Conservation (phyloP, 23 tunicate genomes). For the Ciona savignyi region DNA sequence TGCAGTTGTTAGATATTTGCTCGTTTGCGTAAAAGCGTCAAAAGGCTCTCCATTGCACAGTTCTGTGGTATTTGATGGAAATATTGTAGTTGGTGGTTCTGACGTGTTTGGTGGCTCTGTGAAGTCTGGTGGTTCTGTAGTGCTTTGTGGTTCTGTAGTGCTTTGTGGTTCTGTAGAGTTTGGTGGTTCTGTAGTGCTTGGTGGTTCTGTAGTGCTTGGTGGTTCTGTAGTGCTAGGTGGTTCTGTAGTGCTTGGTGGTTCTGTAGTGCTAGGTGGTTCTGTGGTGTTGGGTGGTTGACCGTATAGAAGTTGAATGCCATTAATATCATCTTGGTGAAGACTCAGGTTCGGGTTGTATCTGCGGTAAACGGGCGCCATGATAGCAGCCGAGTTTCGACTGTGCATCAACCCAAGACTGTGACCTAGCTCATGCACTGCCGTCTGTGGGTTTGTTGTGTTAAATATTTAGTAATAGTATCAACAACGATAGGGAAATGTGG, state of each 20-base stretch:
- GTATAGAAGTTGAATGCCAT: background rate
- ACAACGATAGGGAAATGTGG: background rate
- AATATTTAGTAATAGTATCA: too few species aligned
- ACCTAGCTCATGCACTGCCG: background rate
- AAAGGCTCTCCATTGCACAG: background rate
- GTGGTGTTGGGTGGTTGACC: too few species aligned
- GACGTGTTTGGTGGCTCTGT: background rate
- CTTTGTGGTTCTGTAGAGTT: background rate
- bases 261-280: background rate
- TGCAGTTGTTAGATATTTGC: background rate
- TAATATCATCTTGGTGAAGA: background rate
- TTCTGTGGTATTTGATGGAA: background rate
- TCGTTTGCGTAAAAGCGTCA: background rate
- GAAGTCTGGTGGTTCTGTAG: background rate
- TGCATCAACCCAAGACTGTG: background rate
- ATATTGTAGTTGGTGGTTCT: background rate
- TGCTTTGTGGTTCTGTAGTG: background rate
- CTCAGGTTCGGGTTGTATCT: background rate
- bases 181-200: background rate
- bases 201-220: background rate
- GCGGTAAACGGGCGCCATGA: background rate
- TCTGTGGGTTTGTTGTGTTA: too few species aligned
- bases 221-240: background rate
- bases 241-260: background rate
- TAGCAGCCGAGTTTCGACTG: background rate